Evolutionary conservation across 2,797 vertebrate genomes (phyloP), one percentile per base, ranked within the genome.

Genomic region (Chloroceryle amazona): DNA sequence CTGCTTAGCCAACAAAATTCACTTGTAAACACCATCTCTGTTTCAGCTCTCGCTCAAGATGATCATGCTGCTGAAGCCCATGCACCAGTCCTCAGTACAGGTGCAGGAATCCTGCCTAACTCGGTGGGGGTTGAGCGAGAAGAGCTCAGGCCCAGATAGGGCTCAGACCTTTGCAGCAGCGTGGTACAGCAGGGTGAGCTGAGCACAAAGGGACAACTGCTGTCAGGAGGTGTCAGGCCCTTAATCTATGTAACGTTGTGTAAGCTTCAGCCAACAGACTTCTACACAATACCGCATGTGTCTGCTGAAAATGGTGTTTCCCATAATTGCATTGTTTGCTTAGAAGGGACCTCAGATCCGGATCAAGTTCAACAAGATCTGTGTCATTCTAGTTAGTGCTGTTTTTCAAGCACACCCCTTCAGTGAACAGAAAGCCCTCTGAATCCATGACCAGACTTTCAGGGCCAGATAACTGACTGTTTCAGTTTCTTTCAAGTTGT

Each of bases 401-500:
- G 94, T 89, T 97, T 95, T 90, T 92, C 93, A 91, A 96, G 94
- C 96, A 90, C 93, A 96, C 71, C 93, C 96, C 92, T 97, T 93
- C 83, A 93, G 89, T 96, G 96, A 95, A 91, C 93, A 97, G 97
- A 96, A 90, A 97, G 89, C 94, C 92, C 89, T 95, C 93, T 94
- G 96, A 97, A 97, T 97, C 97, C 87, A 93, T 87, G 96, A 96
- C 95, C 65, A 93, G 96, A 96, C 97, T 97, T 97, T 97, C 97
- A 91, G 97, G 97, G 97, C 96, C 98, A 98, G 97, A 97, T 97
- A 98, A 98, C 98, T 96, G 92, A 97, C 97, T 97, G 97, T 85
- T 95, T 91, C 93, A 25, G 95, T 97, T 95, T 88, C 98, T 98
- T 98, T 98, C 96, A 98, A 98, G 97, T 97, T 93, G 88, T 96